These are phyloP conservation scores for Pemphredon lugubris DNA, from an alignment of 2,888 invertebrate genomes.

Conservation along the genomic window DNA sequence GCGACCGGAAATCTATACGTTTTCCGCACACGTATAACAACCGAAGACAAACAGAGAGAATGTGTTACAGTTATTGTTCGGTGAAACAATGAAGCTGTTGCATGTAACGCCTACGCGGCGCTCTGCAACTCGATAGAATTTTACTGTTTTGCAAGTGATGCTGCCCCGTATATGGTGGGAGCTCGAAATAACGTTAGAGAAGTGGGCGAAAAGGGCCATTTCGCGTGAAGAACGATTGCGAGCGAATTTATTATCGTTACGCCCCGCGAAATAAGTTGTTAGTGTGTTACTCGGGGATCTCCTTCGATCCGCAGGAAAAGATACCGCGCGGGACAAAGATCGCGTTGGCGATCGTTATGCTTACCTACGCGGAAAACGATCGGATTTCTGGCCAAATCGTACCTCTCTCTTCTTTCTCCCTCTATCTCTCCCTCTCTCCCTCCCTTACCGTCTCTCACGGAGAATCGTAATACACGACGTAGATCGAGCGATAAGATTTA, in stretches of 20 bases:
- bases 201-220: constrained; percentile 70
- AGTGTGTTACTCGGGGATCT: constrained; percentile 10
- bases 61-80: constrained; percentile 62
- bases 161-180: constrained; percentile 46
- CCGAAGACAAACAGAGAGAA: constrained; percentile 45
- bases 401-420: no score
- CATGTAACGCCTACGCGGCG: constrained; percentile 55
- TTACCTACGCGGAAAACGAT: constrained; percentile 53
- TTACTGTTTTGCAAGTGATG: constrained; percentile 55
- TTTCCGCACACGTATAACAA: constrained; percentile 3
- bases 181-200: constrained; percentile 53
- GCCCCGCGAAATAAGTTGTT: constrained; percentile 49
- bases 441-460: no score
- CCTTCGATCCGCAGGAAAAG: constrained; percentile 9
- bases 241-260: constrained; percentile 45
- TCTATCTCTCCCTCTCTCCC: no score
- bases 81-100: constrained; percentile 61
- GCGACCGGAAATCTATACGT: constrained; percentile 26
- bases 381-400: constrained; percentile 43
- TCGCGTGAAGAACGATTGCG: constrained; percentile 61
- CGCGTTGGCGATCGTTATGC: constrained; percentile 45
- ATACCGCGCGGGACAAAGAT: constrained; percentile 29
- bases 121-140: constrained; percentile 54
- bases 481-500: constrained; percentile 34
- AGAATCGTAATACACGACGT: constrained; percentile 6